These are phyloP conservation scores for Sterrhoptilus dennistouni DNA, from an alignment of 2,113 vertebrate species.

Conservation along the genomic window DNA sequence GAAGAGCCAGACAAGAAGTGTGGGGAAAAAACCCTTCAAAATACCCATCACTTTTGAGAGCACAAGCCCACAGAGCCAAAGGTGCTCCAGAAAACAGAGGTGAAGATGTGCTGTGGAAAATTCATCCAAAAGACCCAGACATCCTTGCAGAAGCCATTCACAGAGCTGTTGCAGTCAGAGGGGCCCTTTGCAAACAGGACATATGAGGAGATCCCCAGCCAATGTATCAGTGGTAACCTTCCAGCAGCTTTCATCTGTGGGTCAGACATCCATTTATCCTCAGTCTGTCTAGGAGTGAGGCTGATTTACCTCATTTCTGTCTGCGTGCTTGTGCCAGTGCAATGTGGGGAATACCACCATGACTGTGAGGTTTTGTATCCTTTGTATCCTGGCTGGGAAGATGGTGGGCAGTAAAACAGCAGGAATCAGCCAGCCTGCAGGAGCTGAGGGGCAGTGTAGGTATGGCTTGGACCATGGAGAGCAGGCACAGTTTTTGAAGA, in stretches of 20 bases:
- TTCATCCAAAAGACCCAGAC: not conserved
- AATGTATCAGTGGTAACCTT: not conserved
- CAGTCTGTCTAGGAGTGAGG: not conserved
- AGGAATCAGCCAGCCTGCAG: not conserved
- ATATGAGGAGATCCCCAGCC: rapidly evolving
- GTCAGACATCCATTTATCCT: not conserved
- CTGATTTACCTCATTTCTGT: not conserved
- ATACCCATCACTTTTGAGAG: not conserved
- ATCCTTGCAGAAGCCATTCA: not conserved
- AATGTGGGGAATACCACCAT: not conserved
- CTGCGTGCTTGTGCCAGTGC: not conserved
- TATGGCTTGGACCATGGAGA: not conserved
- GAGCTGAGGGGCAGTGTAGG: not conserved
- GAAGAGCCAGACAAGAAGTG: rapidly evolving
- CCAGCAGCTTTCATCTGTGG: not conserved
- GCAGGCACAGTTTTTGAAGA: not conserved
- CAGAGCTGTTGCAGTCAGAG: too few relatives aligned
- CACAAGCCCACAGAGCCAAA: not conserved
- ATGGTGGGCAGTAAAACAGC: not conserved
- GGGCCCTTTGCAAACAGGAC: not conserved
- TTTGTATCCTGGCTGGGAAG: not conserved
- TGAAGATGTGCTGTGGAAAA: not conserved
- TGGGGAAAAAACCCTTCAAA: not conserved
- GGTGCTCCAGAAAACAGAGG: not conserved
- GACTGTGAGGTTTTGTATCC: not conserved